Base-by-base conservation (phyloP, 2,888 invertebrate species). In the Camptogramma bilineatum region DNA sequence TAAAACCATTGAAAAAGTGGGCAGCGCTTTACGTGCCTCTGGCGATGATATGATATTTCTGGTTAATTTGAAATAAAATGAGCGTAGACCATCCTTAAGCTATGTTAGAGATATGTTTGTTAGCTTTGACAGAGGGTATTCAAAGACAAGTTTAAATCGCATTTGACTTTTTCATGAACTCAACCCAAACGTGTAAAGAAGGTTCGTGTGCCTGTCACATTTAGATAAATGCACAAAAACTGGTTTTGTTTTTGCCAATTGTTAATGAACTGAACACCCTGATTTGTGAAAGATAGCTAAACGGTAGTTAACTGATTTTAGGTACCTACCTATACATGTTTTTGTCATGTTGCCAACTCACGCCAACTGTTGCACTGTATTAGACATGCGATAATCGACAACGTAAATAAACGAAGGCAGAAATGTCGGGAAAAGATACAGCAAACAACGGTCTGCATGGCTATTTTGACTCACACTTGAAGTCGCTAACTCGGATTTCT, bases 331-430 rank as follows among this genome's bases (percentile, higher is more conserved):
- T 58, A 58, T 60, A 60, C 56, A 56, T 28, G 57, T 28, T 56
- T 54, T 66, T 68, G 70, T 57, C 46, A 50, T 19, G 28, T 0
- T 66, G 70, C 68, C 70, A 70, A 63, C 54, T 50, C 39, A 16
- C 21, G 47, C 50, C 61, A 63, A 63, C 53, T 54, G 52, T 28
- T 39, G 34, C 46, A 58, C 62, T 24, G 10, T 7, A 1, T 9
- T 48, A 53, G 60, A 53, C 24, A 48, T 39, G 24, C 42, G 24
- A n/a, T 52, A 47, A 24, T 39, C 47, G n/a, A 39, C 10, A 53
- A 16, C 52, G 52, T 24, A 24, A 24, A 24, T 24, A 28, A 28
- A 31, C 18, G 24, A 24, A 31, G 9, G 34, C 34, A 34, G 13
- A 42, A 4, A 34, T 28, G 8, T 34, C 34, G 0, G 39, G 9